Percentiles rank a stretch among this genome's conserved stretches.
phyloP scores from a whole-genome alignment of 2,888 invertebrate species.

The Xylota sylvarum region DNA sequence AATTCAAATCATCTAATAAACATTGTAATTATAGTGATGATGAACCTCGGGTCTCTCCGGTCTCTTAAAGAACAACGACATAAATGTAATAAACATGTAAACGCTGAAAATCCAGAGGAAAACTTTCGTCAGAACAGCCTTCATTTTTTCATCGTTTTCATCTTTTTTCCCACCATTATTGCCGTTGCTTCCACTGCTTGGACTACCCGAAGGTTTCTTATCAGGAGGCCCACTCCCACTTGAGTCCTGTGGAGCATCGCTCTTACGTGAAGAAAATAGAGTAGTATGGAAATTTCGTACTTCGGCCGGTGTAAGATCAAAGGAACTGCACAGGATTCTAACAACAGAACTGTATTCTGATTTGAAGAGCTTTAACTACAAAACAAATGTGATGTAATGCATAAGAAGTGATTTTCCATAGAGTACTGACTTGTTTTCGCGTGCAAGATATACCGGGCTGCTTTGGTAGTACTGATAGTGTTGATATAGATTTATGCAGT shows the following conservation, averaged over 20 bases:
- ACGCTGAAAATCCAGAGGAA: slow-evolving; percentile 92
- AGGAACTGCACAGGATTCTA: slow-evolving; percentile 81
- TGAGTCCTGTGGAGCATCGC: background rate
- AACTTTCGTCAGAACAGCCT: slow-evolving; percentile 90
- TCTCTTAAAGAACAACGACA: slow-evolving; percentile 89
- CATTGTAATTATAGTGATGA: background rate
- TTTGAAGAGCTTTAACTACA: slow-evolving; percentile 80
- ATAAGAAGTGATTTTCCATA: slow-evolving; percentile 15
- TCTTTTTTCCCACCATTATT: slow-evolving; percentile 85
- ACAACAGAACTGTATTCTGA: slow-evolving; percentile 83
- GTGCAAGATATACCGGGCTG: slow-evolving; percentile 25
- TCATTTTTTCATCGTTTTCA: slow-evolving; percentile 89
- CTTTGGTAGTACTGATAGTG: slow-evolving; percentile 6
- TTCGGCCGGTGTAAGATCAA: slow-evolving; percentile 79
- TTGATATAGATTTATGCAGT: slow-evolving; percentile 45
- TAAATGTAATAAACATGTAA: slow-evolving; percentile 90
- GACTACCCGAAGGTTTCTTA: slow-evolving; percentile 16
- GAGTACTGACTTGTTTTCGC: slow-evolving; percentile 57
- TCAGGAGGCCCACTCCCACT: slow-evolving; percentile 1
- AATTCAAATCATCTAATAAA: background rate
- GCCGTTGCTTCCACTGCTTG: slow-evolving; percentile 33
- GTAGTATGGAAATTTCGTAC: slow-evolving; percentile 79
- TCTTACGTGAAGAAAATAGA: slow-evolving; percentile 60
- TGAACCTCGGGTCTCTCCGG: slow-evolving; percentile 90
- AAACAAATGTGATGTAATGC: slow-evolving; percentile 65